These are phyloP conservation scores for Pagetopsis macropterus DNA, from an alignment of 2,797 vertebrate genomes.

Conservation along the genomic window DNA sequence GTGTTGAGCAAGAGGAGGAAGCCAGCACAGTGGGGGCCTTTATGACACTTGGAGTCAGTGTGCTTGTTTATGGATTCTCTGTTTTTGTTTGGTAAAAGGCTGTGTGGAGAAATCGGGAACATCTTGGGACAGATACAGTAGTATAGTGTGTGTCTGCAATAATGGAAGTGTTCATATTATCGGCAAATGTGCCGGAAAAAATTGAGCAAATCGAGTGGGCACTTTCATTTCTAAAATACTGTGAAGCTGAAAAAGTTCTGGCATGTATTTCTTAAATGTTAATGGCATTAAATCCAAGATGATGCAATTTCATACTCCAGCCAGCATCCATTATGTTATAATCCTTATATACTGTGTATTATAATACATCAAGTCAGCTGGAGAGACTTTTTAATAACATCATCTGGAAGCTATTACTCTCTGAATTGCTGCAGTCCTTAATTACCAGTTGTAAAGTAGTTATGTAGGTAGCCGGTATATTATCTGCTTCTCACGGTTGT, in stretches of 20 bases:
- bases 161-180: background rate
- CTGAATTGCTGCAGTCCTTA: constrained; percentile 38
- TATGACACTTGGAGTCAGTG: constrained; percentile 28
- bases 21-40: constrained; percentile 38
- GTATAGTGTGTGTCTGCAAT: background rate
- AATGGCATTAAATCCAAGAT: constrained; percentile 37
- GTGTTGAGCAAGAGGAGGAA: constrained; percentile 36
- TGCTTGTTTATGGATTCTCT: constrained; percentile 27
- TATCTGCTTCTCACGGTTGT: constrained; percentile 19
- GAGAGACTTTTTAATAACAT: constrained; percentile 43
- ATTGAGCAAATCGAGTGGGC: background rate
- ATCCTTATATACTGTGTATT: constrained; percentile 28
- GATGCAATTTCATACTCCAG: constrained; percentile 37
- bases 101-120: constrained; percentile 21
- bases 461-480: constrained; percentile 26
- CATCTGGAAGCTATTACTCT: constrained; percentile 55
- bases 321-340: constrained; percentile 29
- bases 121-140: background rate
- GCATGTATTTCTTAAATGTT: background rate
- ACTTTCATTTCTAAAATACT: background rate
- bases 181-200: background rate
- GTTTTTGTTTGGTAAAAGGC: constrained; percentile 7
- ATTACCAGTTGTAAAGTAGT: constrained; percentile 45
- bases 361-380: constrained; percentile 37
- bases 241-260: background rate